Evolutionary conservation across 2,113 vertebrate genomes (phyloP), one percentile per base, ranked within the genome.

Genomic region (Manacus vitellinus): DNA sequence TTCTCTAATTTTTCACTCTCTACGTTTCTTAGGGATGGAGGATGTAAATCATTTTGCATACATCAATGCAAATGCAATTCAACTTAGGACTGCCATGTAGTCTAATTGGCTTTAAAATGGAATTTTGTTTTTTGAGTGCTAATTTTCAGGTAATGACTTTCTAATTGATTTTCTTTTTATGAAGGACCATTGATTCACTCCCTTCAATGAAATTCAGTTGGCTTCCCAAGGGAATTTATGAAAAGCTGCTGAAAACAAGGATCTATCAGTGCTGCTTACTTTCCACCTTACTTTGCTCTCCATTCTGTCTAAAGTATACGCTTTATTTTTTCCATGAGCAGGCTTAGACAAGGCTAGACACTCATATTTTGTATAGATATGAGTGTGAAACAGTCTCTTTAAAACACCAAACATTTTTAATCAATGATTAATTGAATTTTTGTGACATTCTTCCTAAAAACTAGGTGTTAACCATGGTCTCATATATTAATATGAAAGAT

Each of bases 111-210:
- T 94, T 94, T 95, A 91, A 92, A 94, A 94, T 92, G 62, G 58
- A 91, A 89, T 94, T 92, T 83, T 83, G 75, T 43, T 73, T 95
- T 92, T 92, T 91, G 81, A 94, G 63, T 91, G 82, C 62, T 95
- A 92, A 95, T 96, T 96, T 97, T 96, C 78, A 88, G 87, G 49
- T 94, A 95, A 96, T 95, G 73, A 85, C 72, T 95, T 95, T 88
- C 68, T 95, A 97, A 95, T 89, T 92, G 85, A 94, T 94, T 96
- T 96, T 74, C 51, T 67, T 81, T 75, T 92, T 86, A 86, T 91
- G 78, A 94, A 94, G 74, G 75, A 52, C 78, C 70, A 94, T 86
- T 95, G 94, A 97, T 96, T 96, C 56, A 59, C 56, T 94, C 47
- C 41, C 46, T 93, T 89, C 89, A 94, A 21, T 85, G 87, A 91